Evolutionary conservation across 2,113 vertebrate genomes (phyloP).

Genomic region (Camarhynchus parvulus): DNA sequence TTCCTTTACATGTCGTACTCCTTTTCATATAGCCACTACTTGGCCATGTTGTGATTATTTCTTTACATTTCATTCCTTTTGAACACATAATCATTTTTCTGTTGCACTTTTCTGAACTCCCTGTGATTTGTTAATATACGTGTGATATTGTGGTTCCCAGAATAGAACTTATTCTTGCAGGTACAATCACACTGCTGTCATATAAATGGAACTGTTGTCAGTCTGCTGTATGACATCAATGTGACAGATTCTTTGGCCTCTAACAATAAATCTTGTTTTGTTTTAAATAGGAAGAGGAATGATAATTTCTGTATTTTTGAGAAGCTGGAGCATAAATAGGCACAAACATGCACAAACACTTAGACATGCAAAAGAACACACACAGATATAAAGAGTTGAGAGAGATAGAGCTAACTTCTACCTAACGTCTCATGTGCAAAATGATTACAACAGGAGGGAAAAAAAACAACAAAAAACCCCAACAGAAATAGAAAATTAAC

Average conservation of each 20-base stretch:
- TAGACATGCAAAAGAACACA: neutral
- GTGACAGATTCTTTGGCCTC: neutral
- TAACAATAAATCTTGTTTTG: neutral
- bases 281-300: neutral
- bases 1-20: neutral
- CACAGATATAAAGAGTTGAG: neutral
- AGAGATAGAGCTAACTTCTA: neutral
- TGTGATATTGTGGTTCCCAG: conserved; percentile 10
- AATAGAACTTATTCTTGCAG: neutral
- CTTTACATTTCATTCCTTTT: neutral
- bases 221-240: neutral
- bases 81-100: neutral
- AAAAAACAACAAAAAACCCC: neutral
- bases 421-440: neutral
- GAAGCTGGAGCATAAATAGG: neutral
- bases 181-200: neutral
- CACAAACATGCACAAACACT: neutral
- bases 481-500: neutral
- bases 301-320: neutral
- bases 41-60: neutral
- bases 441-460: neutral
- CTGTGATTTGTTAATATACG: conserved; percentile 2
- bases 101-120: neutral
- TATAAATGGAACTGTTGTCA: neutral
- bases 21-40: neutral